Evolutionary conservation across 1,140 invertebrate species (phyloP), one percentile per base, ranked within the genome.

Genomic region (Pygmarrhopalites habei): DNA sequence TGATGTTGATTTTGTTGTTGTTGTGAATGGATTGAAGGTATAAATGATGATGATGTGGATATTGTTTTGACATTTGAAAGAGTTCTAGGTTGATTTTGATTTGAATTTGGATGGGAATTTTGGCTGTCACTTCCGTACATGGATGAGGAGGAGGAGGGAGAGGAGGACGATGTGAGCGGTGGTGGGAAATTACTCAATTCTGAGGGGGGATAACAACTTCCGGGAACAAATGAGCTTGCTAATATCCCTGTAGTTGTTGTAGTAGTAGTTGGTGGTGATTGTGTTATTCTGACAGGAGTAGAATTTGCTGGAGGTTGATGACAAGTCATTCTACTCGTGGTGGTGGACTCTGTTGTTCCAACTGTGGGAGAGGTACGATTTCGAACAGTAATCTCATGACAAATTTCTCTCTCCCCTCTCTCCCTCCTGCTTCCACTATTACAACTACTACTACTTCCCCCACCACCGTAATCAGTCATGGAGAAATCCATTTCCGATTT

Each of bases 401-500:
- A n/a, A n/a, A n/a, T n/a, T n/a, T n/a, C n/a, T n/a, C n/a, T n/a
- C n/a, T n/a, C n/a, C n/a, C n/a, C n/a, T n/a, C 21, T 23, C 7
- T 49, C 21, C 12, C 52, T 65, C 53, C 58, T 43, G 41, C 59
- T 35, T n/a, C 55, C 32, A 26, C 59, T 39, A 39, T 51, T 60
- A 21, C 58, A 44, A 51, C 43, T 65, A 39, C 35, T 39, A 17
- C 35, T 39, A 17, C 35, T 39, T 7, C n/a, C 19, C 4, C 44
- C 44, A 29, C 19, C 5, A 55, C 47, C 43, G 28, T 23, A 63
- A 29, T 58, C 55, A 51, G 23, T 57, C 53, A 59, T 25, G 21
- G 65, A 35, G 53, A 66, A 66, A 43, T 60, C 46, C 46, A 66
- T 53, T 66, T 66, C 65, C 65, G 59, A 62, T 47, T 66, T 66